phyloP scores from a whole-genome alignment of 2,797 vertebrate species.

The Sphaeramia orbicularis region DNA sequence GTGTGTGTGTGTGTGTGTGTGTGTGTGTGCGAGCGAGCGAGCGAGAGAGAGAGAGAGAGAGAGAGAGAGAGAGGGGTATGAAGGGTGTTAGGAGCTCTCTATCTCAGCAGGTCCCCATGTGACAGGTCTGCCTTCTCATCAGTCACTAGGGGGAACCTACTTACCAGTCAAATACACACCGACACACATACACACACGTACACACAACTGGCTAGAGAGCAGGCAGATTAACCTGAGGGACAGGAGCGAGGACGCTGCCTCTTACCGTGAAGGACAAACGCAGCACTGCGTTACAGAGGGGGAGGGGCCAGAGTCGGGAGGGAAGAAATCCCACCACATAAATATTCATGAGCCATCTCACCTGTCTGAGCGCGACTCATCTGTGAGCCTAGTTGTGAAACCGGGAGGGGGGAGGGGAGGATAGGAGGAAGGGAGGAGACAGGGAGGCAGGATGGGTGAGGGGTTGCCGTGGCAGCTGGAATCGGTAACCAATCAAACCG shows the following conservation, averaged over 20 bases:
- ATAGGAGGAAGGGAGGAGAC: constrained; percentile 57
- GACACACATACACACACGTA: constrained; percentile 26
- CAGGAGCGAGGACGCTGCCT: constrained; percentile 81
- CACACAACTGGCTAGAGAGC: constrained; percentile 67
- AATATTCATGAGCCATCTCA: constrained; percentile 86
- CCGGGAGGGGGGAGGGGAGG: constrained; percentile 27
- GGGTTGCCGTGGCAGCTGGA: constrained; percentile 80
- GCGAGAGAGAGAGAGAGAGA: constrained; percentile 16
- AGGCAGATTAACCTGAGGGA: constrained; percentile 84
- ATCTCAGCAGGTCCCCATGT: constrained; percentile 74
- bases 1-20: background rate
- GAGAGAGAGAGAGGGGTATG: constrained; percentile 36
- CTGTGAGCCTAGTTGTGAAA: constrained; percentile 75
- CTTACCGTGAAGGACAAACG: constrained; percentile 85
- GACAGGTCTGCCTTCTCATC: constrained; percentile 81
- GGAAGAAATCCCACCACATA: constrained; percentile 83
- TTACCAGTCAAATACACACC: constrained; percentile 65
- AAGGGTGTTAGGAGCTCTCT: constrained; percentile 69
- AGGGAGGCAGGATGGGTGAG: constrained; percentile 64
- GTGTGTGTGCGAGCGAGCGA: background rate
- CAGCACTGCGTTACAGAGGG: constrained; percentile 72
- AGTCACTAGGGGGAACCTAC: constrained; percentile 77
- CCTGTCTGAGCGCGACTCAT: constrained; percentile 84
- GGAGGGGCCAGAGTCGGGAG: constrained; percentile 78
- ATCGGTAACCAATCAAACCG: constrained; percentile 64